Percentiles rank a stretch among this genome's conserved stretches.
Evolutionary conservation across 2,888 invertebrate species (phyloP).

Genomic region (Athalia rosae): DNA sequence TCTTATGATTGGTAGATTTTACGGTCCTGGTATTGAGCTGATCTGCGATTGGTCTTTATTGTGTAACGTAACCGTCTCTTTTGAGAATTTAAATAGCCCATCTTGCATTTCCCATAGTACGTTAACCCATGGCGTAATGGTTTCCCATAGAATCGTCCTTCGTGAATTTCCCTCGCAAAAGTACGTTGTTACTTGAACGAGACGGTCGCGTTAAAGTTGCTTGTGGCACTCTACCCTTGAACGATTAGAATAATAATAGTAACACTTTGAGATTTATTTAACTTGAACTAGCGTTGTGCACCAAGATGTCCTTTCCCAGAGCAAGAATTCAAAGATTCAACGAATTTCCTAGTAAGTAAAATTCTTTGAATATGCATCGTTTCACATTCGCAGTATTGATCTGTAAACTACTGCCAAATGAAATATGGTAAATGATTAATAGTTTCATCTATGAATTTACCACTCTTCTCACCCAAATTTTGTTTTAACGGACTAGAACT

Average conservation of each 20-base stretch:
- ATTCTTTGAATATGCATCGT: slow-evolving; percentile 17
- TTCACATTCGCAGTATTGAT: not conserved
- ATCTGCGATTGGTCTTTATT: slow-evolving; percentile 51
- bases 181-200: slow-evolving; percentile 47
- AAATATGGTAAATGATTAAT: too few species aligned
- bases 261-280: slow-evolving; percentile 39
- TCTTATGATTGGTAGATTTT: slow-evolving; percentile 16
- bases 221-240: too few species aligned
- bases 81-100: slow-evolving; percentile 48
- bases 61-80: slow-evolving; percentile 55
- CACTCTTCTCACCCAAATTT: too few species aligned
- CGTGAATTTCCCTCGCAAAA: slow-evolving; percentile 51
- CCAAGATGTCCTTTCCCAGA: slow-evolving; percentile 77
- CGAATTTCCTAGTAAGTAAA: slow-evolving; percentile 75
- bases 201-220: slow-evolving; percentile 48
- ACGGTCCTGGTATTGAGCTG: not conserved
- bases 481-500: too few species aligned
- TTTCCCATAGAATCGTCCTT: not conserved
- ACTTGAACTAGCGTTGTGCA: slow-evolving; percentile 1
- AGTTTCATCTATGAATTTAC: too few species aligned
- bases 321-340: slow-evolving; percentile 77
- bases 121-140: slow-evolving; percentile 18
- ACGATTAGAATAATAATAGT: not conserved
- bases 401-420: not conserved
- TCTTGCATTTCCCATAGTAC: not conserved